Percentiles rank a stretch among this genome's conserved stretches.
Conservation (phyloP, 2,888 invertebrate genomes). For the Thera britannica region DNA sequence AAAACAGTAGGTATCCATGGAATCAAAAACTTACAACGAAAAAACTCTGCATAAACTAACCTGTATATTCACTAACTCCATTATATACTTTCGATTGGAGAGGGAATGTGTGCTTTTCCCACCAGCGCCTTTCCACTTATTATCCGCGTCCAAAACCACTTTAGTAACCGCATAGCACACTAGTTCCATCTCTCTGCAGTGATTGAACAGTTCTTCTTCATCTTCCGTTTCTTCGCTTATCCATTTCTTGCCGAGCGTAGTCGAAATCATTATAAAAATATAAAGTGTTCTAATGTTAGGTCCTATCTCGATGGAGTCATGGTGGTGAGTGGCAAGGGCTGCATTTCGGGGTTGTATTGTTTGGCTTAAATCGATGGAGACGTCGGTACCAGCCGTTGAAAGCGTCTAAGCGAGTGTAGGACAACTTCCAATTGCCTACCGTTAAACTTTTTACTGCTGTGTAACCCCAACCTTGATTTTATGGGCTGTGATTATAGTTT, state of each 20-base stretch:
- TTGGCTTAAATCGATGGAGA: slow-evolving; percentile 75
- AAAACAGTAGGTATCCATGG: slow-evolving; percentile 16
- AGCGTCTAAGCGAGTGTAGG: slow-evolving; percentile 58
- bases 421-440: slow-evolving; percentile 67
- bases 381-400: slow-evolving; percentile 68
- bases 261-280: slow-evolving; percentile 55
- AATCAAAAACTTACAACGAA: slow-evolving; percentile 3
- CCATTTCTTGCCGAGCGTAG: slow-evolving; percentile 77
- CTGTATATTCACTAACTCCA: slow-evolving; percentile 82
- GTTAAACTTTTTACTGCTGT: slow-evolving; percentile 69
- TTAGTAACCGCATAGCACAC: slow-evolving; percentile 77
- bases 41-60: slow-evolving; percentile 47
- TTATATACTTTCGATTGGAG: slow-evolving; percentile 75
- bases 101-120: slow-evolving; percentile 62
- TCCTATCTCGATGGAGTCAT: slow-evolving; percentile 67
- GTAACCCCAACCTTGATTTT: slow-evolving; percentile 70
- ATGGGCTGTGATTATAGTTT: slow-evolving; percentile 49
- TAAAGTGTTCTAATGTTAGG: slow-evolving; percentile 24
- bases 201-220: slow-evolving; percentile 76
- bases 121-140: slow-evolving; percentile 74
- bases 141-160: slow-evolving; percentile 75
- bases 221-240: slow-evolving; percentile 82
- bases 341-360: slow-evolving; percentile 53
- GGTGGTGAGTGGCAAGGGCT: slow-evolving; percentile 53
- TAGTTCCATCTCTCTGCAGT: slow-evolving; percentile 80